These are phyloP conservation scores for Syrrhaptes paradoxus DNA, from an alignment of 2,113 vertebrate species.

Conservation along the genomic window DNA sequence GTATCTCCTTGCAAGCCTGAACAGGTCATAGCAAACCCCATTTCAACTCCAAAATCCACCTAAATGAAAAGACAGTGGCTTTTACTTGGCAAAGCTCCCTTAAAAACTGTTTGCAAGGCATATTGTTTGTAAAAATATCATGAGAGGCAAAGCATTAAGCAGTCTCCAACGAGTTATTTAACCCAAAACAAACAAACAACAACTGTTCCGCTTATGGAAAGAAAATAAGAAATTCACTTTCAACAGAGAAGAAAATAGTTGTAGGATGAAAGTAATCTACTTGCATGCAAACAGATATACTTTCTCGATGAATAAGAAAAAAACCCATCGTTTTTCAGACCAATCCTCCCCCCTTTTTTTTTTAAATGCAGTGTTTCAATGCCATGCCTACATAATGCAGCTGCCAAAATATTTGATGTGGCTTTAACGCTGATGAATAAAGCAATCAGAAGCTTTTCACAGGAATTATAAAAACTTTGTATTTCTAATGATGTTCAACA, in stretches of 20 bases:
- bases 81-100: not conserved
- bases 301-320: conserved; percentile 1
- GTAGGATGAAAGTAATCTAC: not conserved
- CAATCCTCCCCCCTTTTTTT: not conserved
- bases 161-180: not conserved
- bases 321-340: not conserved
- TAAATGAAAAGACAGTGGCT: not conserved
- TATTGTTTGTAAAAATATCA: not conserved
- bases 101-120: not conserved
- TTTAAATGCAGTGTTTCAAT: conserved; percentile 1
- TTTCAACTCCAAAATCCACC: not conserved
- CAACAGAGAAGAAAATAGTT: not conserved
- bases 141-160: not conserved
- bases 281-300: conserved; percentile 4
- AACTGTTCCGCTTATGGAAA: not conserved
- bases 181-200: not conserved
- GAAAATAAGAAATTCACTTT: not conserved
- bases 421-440: not conserved
- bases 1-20: not conserved
- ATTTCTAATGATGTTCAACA: not conserved
- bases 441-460: conserved; percentile 12
- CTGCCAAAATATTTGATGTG: conserved; percentile 28
- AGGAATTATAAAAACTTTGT: conserved; percentile 13
- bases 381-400: not conserved
- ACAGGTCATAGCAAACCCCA: not conserved